Percentiles rank a stretch among this genome's conserved stretches.
These are phyloP conservation scores for Plodia interpunctella DNA, from an alignment of 1,140 invertebrate species.

Conservation along the genomic window DNA sequence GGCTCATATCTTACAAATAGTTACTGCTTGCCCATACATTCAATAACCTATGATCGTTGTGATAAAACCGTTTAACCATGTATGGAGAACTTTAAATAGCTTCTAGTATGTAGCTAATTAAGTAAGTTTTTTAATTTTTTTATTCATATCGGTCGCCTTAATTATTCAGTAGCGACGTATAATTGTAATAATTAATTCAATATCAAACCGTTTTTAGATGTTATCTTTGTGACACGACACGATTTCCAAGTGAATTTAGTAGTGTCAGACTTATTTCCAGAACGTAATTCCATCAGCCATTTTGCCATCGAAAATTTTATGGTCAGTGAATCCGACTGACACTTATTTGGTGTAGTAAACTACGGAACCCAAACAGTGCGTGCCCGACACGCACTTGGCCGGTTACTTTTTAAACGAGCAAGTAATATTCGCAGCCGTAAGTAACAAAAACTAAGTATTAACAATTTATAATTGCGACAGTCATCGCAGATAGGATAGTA, in stretches of 20 bases:
- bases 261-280: too few species aligned
- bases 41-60: not conserved
- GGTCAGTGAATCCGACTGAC: too few species aligned
- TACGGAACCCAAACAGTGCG: too few species aligned
- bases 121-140: not conserved
- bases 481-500: not conserved
- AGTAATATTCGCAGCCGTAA: too few species aligned
- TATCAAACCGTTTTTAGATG: not conserved
- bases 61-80: not conserved
- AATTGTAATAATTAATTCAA: not conserved
- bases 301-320: too few species aligned
- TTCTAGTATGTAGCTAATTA: not conserved
- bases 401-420: too few species aligned
- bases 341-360: too few species aligned
- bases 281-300: not conserved
- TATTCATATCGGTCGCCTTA: not conserved
- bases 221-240: not conserved
- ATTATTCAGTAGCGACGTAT: not conserved
- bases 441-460: too few species aligned
- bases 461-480: too few species aligned
- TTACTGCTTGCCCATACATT: not conserved
- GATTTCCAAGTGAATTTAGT: too few species aligned
- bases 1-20: too few species aligned
- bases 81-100: not conserved
- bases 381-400: too few species aligned